These are phyloP conservation scores for Dermochelys coriacea DNA, from an alignment of 2,797 vertebrate genomes.

Conservation along the genomic window DNA sequence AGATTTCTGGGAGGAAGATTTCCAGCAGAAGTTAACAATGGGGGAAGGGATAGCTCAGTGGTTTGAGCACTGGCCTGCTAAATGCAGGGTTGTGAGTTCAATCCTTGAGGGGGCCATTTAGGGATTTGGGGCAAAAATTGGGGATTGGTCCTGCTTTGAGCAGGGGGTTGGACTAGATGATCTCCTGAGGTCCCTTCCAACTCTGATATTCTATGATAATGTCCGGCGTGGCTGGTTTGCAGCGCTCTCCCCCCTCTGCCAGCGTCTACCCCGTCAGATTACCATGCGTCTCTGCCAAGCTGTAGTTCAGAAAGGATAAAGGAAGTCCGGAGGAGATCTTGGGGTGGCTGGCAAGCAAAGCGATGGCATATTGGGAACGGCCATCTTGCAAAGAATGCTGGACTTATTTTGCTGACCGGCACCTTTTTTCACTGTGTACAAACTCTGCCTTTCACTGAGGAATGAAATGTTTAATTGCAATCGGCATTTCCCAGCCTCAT, in stretches of 20 bases:
- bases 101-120: too few relatives aligned
- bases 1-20: slow-evolving; percentile 43
- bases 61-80: too few relatives aligned
- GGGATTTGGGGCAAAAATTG: too few relatives aligned
- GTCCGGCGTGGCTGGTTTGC: neutral
- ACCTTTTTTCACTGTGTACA: slow-evolving; percentile 43
- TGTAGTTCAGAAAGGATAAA: slow-evolving; percentile 26
- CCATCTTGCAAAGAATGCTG: neutral
- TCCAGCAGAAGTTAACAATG: neutral
- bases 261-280: neutral
- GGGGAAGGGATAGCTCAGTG: too few relatives aligned
- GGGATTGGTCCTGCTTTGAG: too few relatives aligned
- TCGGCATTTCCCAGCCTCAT: neutral
- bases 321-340: neutral
- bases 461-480: slow-evolving; percentile 37
- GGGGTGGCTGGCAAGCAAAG: neutral
- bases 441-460: accelerated
- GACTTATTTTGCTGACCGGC: slow-evolving; percentile 51
- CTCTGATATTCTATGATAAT: too few relatives aligned
- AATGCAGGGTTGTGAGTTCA: too few relatives aligned
- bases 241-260: neutral
- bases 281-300: slow-evolving; percentile 25
- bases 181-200: too few relatives aligned
- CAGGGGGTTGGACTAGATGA: too few relatives aligned
- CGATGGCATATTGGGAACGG: neutral